Evolutionary conservation across 2,113 vertebrate genomes (phyloP).

Genomic region (Bucco capensis): DNA sequence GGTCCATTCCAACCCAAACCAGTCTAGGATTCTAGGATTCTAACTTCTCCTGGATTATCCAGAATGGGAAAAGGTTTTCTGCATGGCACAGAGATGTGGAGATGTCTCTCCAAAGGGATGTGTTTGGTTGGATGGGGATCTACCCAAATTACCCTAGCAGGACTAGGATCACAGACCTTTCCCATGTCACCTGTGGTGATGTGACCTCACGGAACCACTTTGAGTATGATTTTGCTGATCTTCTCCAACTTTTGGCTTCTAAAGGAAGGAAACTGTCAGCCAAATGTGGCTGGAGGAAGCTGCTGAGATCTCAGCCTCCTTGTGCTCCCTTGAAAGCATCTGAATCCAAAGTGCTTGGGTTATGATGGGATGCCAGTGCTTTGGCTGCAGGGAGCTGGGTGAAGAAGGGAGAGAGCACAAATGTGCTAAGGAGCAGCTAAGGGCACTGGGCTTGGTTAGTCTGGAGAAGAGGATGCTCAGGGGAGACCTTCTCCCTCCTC

Average conservation of each 20-base stretch:
- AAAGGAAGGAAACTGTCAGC: constrained; percentile 79
- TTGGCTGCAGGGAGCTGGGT: neutral
- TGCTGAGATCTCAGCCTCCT: neutral
- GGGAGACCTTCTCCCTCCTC: too few relatives aligned
- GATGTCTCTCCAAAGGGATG: constrained; percentile 49
- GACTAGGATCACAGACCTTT: too few relatives aligned
- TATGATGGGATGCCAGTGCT: neutral
- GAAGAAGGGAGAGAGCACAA: neutral
- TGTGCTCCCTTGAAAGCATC: neutral
- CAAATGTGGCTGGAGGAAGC: constrained; percentile 41
- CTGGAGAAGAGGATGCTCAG: too few relatives aligned
- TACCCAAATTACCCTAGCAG: constrained; percentile 69
- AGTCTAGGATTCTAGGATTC: too few relatives aligned
- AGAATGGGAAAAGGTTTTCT: constrained; percentile 72
- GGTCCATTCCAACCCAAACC: too few relatives aligned
- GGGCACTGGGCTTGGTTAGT: too few relatives aligned
- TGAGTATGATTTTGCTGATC: constrained; percentile 75
- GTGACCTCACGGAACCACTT: constrained; percentile 73
- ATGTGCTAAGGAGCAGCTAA: too few relatives aligned
- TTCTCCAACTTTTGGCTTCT: constrained; percentile 82
- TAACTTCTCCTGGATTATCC: constrained; percentile 79
- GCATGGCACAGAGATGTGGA: constrained; percentile 74
- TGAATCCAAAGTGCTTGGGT: neutral
- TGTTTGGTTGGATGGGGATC: constrained; percentile 69
- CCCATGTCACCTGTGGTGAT: constrained; percentile 62